phyloP scores from a whole-genome alignment of 1,140 invertebrate species.

The Pristionchus pacificus region DNA sequence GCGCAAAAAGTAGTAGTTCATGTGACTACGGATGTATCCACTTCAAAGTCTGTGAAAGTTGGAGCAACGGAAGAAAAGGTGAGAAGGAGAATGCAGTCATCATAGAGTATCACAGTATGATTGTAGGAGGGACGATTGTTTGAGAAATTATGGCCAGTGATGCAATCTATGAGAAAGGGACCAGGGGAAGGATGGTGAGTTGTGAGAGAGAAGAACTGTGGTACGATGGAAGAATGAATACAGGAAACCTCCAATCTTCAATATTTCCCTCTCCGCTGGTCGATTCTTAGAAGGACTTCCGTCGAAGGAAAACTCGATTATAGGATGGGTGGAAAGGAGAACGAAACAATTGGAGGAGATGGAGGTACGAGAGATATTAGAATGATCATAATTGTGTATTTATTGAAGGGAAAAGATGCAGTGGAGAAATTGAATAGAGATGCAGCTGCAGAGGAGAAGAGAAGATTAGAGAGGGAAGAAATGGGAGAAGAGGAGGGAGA shows the following conservation, averaged over 20 bases:
- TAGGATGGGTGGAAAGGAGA: slow-evolving; percentile 18
- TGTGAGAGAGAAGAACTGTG: neutral
- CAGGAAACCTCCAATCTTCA: slow-evolving; percentile 30
- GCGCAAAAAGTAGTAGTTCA: neutral
- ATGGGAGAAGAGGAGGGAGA: neutral
- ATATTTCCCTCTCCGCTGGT: slow-evolving; percentile 27
- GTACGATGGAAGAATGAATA: neutral
- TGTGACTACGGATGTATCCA: neutral
- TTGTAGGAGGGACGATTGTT: neutral
- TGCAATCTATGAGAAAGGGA: neutral
- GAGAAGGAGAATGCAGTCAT: neutral
- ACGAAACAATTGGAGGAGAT: slow-evolving; percentile 1
- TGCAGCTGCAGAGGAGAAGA: neutral
- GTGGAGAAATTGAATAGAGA: neutral
- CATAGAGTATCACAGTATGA: neutral
- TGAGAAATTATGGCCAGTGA: neutral
- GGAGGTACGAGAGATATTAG: neutral
- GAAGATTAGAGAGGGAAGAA: neutral
- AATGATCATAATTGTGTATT: neutral
- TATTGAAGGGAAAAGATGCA: neutral
- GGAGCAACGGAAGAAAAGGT: neutral
- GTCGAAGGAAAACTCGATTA: slow-evolving; percentile 15
- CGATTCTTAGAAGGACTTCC: slow-evolving; percentile 26
- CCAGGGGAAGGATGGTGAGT: neutral
- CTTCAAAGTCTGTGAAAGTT: neutral